Conservation (phyloP, 2,888 invertebrate species). For the Ellobium chinense region DNA sequence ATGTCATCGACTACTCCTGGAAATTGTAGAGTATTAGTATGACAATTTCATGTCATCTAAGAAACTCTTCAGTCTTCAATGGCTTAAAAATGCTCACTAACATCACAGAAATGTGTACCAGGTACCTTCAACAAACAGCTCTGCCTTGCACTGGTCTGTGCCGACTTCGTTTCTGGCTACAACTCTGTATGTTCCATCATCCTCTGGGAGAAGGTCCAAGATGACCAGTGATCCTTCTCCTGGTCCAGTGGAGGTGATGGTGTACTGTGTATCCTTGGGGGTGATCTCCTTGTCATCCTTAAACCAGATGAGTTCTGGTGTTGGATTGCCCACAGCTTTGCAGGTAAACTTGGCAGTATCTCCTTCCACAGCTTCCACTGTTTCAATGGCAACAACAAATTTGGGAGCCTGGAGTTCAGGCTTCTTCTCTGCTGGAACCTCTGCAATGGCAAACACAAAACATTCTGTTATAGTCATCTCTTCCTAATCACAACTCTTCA, state of each 20-base stretch:
- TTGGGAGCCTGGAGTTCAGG: conserved; percentile 70
- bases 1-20: too few relatives aligned
- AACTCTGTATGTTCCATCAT: conserved; percentile 75
- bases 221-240: conserved; percentile 69
- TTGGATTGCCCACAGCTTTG: conserved; percentile 72
- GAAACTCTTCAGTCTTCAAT: too few relatives aligned
- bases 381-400: conserved; percentile 70
- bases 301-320: conserved; percentile 74
- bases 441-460: too few relatives aligned
- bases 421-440: conserved; percentile 35
- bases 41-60: too few relatives aligned
- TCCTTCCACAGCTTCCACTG: conserved; percentile 63
- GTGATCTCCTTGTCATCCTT: conserved; percentile 69
- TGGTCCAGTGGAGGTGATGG: conserved; percentile 59
- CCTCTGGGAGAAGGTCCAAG: conserved; percentile 70
- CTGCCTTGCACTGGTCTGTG: conserved; percentile 68
- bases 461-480: too few relatives aligned
- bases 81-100: too few relatives aligned
- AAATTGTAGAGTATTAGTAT: too few relatives aligned
- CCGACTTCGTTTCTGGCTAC: conserved; percentile 75
- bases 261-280: conserved; percentile 65
- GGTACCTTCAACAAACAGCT: conserved; percentile 75
- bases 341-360: conserved; percentile 70
- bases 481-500: too few relatives aligned
- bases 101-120: too few relatives aligned